Base-by-base conservation (phyloP, 64 coral and sea anemone genomes). In the Actinia equina region DNA sequence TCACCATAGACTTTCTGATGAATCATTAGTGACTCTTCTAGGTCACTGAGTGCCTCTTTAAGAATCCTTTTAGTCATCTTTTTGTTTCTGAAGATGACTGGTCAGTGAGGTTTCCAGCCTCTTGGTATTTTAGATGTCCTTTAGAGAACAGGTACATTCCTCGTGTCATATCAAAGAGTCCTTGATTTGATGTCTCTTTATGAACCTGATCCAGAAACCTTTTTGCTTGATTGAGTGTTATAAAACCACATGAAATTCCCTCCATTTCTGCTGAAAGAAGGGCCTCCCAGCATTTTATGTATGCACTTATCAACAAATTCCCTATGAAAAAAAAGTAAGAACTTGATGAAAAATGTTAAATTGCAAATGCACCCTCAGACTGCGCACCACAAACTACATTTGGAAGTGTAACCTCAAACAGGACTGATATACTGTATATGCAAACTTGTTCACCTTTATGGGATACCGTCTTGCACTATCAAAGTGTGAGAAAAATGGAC, bases 251-350 rank as follows among this genome's bases (percentile, higher is more conserved):
- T 9, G 26, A 25, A 45, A 86, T 20, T 11, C 90, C 90, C 16
- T 83, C 77, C 79, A 92, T 3, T 45, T 52, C 30, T 53, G 86
- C n/a, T 9, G 70, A 58, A 43, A 88, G 86, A 17, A 87, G 60
- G 15, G 91, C 77, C 86, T 92, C 85, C 85, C 85, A 92, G 62
- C 86, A 88, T 52, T 65, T 87, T 22, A 92, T 4, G 52, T 88
- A 77, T 77, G 85, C 91, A 77, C 86, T 62, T 12, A 60, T 42
- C 7, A 92, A 61, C 77, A 86, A 88, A 43, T 88, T 57, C 25
- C 63, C 91, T 92, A 88, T 82, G 46, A 49, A 49, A 49, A 49
- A n/a, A 49, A 49, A 6, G 46, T 37, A 49, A 49, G 4, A 49
- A 49, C 46, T 49, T 49, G 46, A 49, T 49, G 46, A 8, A 6